Conservation (phyloP, 2,113 vertebrate genomes). For the Saguinus imperator region DNA sequence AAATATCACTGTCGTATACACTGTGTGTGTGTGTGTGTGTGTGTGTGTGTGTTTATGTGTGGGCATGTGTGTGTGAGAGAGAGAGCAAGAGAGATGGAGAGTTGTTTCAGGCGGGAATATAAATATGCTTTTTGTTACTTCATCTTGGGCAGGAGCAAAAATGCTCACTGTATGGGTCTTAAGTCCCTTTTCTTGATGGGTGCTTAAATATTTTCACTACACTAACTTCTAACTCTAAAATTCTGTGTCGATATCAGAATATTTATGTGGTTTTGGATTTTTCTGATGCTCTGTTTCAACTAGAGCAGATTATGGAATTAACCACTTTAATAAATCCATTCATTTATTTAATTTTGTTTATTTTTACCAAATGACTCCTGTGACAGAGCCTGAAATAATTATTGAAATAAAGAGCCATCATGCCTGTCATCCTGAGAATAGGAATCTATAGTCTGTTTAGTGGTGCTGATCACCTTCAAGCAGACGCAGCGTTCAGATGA, state of each 20-base stretch:
- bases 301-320: background rate
- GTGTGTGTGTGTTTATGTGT: too few relatives aligned
- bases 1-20: too few relatives aligned
- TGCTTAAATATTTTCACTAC: background rate
- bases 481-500: background rate
- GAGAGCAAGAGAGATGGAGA: too few relatives aligned
- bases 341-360: background rate
- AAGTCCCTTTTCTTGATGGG: background rate
- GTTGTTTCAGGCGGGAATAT: background rate
- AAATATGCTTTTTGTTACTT: background rate
- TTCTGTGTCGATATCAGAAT: background rate
- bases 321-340: background rate
- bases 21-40: too few relatives aligned
- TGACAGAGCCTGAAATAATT: background rate
- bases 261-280: background rate
- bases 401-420: background rate
- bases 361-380: background rate
- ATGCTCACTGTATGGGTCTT: background rate
- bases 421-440: fast-evolving
- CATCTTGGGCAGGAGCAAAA: background rate
- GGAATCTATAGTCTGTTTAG: background rate
- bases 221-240: background rate
- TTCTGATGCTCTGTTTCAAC: too few relatives aligned
- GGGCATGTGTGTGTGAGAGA: too few relatives aligned
- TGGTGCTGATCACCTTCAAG: background rate